These are phyloP conservation scores for Scolopax mira DNA, from an alignment of 2,113 vertebrate species.

Conservation along the genomic window DNA sequence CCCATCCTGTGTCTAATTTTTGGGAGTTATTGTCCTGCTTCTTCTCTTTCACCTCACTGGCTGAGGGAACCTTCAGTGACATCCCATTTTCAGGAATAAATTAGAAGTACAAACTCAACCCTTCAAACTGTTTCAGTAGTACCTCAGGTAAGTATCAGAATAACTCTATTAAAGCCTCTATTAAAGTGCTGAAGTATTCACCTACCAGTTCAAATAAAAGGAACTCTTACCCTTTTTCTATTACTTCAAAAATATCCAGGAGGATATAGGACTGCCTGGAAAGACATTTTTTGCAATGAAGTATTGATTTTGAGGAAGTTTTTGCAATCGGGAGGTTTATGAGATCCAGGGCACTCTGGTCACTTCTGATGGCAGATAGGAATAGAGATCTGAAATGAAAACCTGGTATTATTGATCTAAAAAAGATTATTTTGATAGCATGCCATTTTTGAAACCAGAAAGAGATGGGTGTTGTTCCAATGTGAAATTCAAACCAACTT, in stretches of 20 bases:
- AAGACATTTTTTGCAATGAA: neutral
- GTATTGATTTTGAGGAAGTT: constrained; percentile 41
- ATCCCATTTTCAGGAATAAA: neutral
- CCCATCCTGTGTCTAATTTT: neutral
- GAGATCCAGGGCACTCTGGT: neutral
- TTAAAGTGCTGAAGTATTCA: neutral
- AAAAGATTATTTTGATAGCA: neutral
- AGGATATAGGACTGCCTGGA: neutral
- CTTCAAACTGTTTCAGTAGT: neutral
- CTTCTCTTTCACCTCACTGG: neutral
- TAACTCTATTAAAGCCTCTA: neutral
- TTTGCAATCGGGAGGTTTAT: constrained; percentile 1
- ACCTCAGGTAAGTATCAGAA: neutral
- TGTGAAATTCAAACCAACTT: neutral
- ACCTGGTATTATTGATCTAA: neutral
- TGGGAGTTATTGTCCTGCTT: neutral
- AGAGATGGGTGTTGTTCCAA: neutral
- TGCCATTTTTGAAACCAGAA: neutral
- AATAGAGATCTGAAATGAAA: constrained; percentile 16
- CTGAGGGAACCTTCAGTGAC: neutral
- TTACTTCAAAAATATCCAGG: neutral
- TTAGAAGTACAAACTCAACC: neutral
- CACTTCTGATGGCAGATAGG: neutral
- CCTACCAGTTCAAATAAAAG: neutral
- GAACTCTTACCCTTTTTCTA: neutral